These are phyloP conservation scores for Operophtera brumata DNA, from an alignment of 2,888 invertebrate genomes.

Conservation along the genomic window DNA sequence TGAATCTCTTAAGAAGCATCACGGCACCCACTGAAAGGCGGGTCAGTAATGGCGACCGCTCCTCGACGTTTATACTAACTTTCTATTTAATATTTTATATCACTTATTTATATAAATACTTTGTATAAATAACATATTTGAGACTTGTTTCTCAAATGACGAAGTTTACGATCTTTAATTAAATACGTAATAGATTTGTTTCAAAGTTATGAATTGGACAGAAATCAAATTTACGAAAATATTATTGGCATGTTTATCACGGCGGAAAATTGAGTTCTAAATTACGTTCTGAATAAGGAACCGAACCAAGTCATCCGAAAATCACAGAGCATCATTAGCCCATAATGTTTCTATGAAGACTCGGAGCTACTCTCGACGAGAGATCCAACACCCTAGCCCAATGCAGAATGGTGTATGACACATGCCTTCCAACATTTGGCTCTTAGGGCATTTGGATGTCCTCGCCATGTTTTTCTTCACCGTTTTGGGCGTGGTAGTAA, in stretches of 20 bases:
- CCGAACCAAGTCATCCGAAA: too few species aligned
- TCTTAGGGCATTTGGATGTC: too few species aligned
- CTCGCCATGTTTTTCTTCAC: too few species aligned
- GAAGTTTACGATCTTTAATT: constrained; percentile 24
- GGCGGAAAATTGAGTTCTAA: neutral
- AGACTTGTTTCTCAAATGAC: constrained; percentile 28
- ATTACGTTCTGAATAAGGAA: neutral
- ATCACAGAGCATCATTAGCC: too few species aligned
- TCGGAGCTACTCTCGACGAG: too few species aligned
- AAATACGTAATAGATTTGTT: constrained; percentile 24
- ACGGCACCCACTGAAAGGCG: constrained; percentile 20
- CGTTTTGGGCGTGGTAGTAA: too few species aligned
- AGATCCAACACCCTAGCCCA: too few species aligned
- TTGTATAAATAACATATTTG: constrained; percentile 33
- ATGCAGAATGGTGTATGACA: too few species aligned
- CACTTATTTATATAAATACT: constrained; percentile 49
- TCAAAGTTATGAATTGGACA: neutral
- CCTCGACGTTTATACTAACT: constrained; percentile 53
- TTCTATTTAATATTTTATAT: constrained; percentile 63
- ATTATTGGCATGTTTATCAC: neutral
- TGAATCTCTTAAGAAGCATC: constrained; percentile 44
- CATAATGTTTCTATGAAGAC: too few species aligned
- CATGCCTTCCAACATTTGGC: too few species aligned
- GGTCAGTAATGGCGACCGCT: constrained; percentile 52
- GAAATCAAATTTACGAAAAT: neutral